phyloP scores from a whole-genome alignment of 2,888 invertebrate species.

The Pachymerium ferrugineum region DNA sequence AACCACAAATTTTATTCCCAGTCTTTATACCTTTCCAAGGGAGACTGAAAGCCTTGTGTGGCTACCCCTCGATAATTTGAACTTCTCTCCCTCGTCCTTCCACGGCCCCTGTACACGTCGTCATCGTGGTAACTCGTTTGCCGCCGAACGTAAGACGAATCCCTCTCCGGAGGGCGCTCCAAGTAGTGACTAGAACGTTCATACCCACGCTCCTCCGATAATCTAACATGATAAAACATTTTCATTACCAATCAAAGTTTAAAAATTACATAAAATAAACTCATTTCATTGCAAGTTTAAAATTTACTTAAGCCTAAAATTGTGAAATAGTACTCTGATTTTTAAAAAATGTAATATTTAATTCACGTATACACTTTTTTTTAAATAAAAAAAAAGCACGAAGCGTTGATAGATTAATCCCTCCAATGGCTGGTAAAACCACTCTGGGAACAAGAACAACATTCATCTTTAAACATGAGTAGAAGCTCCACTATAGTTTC shows the following conservation, averaged over 20 bases:
- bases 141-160: constrained; percentile 38
- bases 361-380: too few relatives aligned
- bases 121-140: constrained; percentile 41
- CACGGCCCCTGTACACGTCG: constrained; percentile 38
- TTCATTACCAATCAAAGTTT: not conserved
- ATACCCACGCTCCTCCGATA: constrained; percentile 54
- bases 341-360: too few relatives aligned
- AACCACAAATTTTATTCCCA: not conserved
- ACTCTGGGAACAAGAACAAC: constrained; percentile 19
- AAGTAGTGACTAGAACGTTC: constrained; percentile 55
- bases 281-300: not conserved
- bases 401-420: constrained; percentile 19
- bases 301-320: too few relatives aligned
- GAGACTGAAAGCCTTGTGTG: constrained; percentile 34
- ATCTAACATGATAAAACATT: constrained; percentile 15
- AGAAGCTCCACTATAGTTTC: constrained; percentile 8
- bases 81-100: constrained; percentile 39
- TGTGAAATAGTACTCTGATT: too few relatives aligned
- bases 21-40: constrained; percentile 33
- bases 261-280: not conserved
- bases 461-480: constrained; percentile 23
- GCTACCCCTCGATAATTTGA: constrained; percentile 35
- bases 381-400: too few relatives aligned
- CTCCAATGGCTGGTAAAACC: constrained; percentile 7
- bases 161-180: constrained; percentile 48